Base-by-base conservation (phyloP, 2,888 invertebrate species). In the Griposia aprilina region DNA sequence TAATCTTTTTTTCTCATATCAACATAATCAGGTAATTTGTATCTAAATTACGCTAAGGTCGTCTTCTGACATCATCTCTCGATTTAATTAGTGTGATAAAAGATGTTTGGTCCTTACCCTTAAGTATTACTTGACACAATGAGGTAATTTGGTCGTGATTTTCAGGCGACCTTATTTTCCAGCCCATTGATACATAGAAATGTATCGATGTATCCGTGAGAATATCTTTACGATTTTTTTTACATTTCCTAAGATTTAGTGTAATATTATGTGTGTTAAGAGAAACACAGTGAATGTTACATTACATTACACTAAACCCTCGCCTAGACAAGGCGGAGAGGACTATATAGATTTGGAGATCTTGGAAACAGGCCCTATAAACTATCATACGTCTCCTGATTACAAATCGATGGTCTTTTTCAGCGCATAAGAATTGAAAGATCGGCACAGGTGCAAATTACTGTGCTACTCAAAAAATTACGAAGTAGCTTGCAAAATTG, bases 1-100 rank as follows among this genome's bases (percentile, higher is more conserved):
- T n/a, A 50, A 52, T 52, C 4, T 60, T 48, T 74, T 69, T 77
- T 66, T 26, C 36, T 62, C 63, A 69, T 26, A 87, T 78, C 72
- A 55, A 10, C 65, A 77, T 85, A 86, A 86, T 82, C 41, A 23
- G 48, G 71, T 57, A 71, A 82, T 87, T 87, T 86, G 76, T 86
- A 82, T 8, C 68, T 74, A 82, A 82, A 85, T 82, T 74, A 82
- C 75, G 23, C 67, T 59, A 85, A 87, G 86, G 86, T 85, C 74
- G 52, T 41, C 36, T 41, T 15, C 26, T 87, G 86, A 87, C 77
- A 78, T 87, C 86, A 86, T 69, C 67, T 63, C 63, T 68, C 17
- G 41, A 72, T 68, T 76, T 41, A 71, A 78, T 78, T 48, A 62
- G 26, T 55, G 20, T 50, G n/a, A 30, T 62, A 50, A 59, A 60